phyloP scores from a whole-genome alignment of 1,140 invertebrate species.

The Nebria ingens region DNA sequence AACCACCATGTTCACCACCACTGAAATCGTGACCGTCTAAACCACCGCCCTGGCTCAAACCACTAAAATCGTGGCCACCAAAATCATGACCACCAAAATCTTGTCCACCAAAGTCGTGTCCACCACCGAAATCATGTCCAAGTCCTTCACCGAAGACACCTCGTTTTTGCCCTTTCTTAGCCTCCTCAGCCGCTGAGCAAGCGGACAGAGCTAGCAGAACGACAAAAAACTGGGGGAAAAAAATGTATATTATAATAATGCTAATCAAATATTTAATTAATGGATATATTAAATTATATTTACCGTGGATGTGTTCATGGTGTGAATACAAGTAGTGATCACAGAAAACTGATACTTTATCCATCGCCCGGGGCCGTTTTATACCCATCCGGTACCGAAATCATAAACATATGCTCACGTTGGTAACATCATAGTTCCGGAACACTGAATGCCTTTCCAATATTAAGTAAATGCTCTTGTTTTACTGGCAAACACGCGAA shows the following conservation, averaged over 20 bases:
- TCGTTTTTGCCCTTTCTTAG: slow-evolving; percentile 5
- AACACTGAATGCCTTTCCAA: background rate
- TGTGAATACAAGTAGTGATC: background rate
- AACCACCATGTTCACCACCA: slow-evolving; percentile 11
- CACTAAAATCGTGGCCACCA: slow-evolving; percentile 2
- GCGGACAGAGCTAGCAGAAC: background rate
- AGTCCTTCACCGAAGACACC: slow-evolving; percentile 12
- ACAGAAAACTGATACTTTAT: background rate
- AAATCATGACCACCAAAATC: background rate
- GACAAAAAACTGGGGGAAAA: background rate
- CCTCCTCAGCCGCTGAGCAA: slow-evolving; percentile 1
- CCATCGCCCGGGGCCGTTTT: background rate
- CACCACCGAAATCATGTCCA: slow-evolving; percentile 6
- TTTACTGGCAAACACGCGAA: too few species aligned
- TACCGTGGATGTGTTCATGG: background rate
- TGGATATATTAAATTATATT: background rate
- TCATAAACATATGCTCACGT: background rate
- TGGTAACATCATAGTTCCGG: background rate
- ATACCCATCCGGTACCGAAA: background rate
- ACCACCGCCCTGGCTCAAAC: slow-evolving; percentile 6
- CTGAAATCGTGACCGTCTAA: slow-evolving; percentile 14
- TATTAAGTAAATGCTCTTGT: too few species aligned
- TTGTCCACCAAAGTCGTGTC: background rate
- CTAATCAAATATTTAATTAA: background rate
- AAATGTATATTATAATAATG: background rate